phyloP scores from a whole-genome alignment of 1,140 invertebrate genomes.

The Dreissena polymorpha region DNA sequence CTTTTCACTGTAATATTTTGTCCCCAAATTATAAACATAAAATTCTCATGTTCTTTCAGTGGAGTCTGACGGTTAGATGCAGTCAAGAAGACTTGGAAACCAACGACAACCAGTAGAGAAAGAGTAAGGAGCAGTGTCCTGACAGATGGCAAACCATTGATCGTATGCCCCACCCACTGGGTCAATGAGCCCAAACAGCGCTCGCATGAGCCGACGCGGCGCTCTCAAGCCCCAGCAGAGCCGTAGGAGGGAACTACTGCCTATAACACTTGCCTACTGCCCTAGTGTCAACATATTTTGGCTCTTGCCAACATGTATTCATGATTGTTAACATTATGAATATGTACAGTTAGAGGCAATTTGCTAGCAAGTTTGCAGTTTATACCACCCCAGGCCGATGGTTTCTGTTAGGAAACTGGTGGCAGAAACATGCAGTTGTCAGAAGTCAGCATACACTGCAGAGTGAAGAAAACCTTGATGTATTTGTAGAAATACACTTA shows the following conservation, averaged over 20 bases:
- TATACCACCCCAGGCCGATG: not conserved
- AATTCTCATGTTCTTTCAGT: not conserved
- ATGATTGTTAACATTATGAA: not conserved
- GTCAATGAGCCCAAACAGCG: not conserved
- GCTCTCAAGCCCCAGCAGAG: not conserved
- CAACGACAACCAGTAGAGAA: constrained; percentile 52
- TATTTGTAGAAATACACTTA: no score
- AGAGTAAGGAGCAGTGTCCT: constrained; percentile 44
- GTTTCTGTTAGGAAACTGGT: constrained; percentile 5
- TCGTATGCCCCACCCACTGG: constrained; percentile 11
- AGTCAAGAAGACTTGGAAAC: constrained; percentile 41
- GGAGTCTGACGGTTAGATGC: constrained; percentile 18
- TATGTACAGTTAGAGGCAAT: not conserved
- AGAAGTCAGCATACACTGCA: constrained; percentile 34
- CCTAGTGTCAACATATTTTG: not conserved
- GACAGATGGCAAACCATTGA: constrained; percentile 6
- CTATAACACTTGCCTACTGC: not conserved
- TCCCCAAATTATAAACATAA: not conserved
- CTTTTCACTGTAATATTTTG: not conserved
- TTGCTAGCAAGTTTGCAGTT: no score
- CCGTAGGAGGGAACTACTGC: not conserved
- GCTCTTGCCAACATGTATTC: not conserved
- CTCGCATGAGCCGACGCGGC: not conserved
- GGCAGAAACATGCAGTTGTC: constrained; percentile 21
- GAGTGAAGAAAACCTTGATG: not conserved